Evolutionary conservation across 2,888 invertebrate species (phyloP).

Genomic region (Margaritifera margaritifera): DNA sequence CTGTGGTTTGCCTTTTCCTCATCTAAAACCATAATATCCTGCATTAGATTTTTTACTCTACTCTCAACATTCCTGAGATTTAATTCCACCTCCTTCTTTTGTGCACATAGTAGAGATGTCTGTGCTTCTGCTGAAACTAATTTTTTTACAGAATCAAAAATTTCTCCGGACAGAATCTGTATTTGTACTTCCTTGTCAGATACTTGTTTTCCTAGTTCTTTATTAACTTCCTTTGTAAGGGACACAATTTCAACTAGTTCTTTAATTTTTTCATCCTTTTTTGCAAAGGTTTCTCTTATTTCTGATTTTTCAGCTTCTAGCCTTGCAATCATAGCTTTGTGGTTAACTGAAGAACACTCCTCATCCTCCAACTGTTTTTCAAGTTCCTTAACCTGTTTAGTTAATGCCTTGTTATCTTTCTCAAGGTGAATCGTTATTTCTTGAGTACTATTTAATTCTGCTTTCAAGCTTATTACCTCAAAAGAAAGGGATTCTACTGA

Average conservation of each 20-base stretch:
- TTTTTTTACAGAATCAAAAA: constrained; percentile 8
- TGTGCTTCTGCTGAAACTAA: background rate
- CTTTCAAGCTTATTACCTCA: no score
- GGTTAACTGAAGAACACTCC: no score
- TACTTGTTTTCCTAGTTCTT: constrained; percentile 11
- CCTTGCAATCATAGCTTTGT: no score
- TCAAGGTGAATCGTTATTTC: no score
- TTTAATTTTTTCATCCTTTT: constrained; percentile 1
- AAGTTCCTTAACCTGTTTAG: no score
- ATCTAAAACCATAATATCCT: background rate
- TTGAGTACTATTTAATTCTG: no score
- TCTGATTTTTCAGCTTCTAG: constrained; percentile 3
- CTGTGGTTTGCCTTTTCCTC: constrained; percentile 7
- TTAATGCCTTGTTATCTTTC: no score
- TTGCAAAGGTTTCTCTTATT: constrained; percentile 2
- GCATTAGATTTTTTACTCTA: background rate
- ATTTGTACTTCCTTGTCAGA: constrained; percentile 7
- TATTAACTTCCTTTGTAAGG: constrained; percentile 8
- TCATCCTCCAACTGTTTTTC: no score
- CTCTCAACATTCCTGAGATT: background rate
- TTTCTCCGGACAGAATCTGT: constrained; percentile 6
- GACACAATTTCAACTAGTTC: constrained; percentile 8
- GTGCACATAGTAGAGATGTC: background rate
- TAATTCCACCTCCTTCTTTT: constrained; percentile 1
- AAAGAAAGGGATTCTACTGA: no score